Percentiles rank a stretch among this genome's conserved stretches.
These are phyloP conservation scores for Troilus luridus DNA, from an alignment of 2,888 invertebrate genomes.

Conservation along the genomic window DNA sequence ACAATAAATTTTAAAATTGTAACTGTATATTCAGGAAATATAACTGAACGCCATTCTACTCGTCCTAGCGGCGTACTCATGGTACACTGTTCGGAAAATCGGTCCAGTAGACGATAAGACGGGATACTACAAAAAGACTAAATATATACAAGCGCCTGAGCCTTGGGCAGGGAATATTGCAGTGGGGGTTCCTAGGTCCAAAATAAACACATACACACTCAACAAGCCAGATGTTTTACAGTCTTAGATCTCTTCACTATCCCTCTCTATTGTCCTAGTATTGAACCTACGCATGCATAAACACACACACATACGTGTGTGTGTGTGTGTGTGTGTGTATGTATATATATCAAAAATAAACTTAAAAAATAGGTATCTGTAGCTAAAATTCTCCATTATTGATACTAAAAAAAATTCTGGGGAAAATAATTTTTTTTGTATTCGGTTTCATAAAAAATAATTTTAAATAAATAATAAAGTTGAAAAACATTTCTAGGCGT, in stretches of 20 bases:
- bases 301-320: constrained; percentile 37
- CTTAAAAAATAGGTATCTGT: too few species aligned
- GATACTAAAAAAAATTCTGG: too few species aligned
- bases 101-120: background rate
- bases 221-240: constrained; percentile 52
- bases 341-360: background rate
- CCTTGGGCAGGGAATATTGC: constrained; percentile 8
- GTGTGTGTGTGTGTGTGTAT: background rate
- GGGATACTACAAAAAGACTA: background rate
- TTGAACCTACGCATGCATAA: background rate
- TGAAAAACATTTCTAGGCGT: too few species aligned
- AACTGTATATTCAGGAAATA: too few species aligned
- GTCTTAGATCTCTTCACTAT: background rate
- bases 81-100: background rate
- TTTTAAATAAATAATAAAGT: too few species aligned
- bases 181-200: constrained; percentile 15
- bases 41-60: too few species aligned
- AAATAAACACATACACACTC: constrained; percentile 45
- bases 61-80: background rate
- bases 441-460: too few species aligned
- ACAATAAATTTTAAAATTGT: too few species aligned
- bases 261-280: background rate
- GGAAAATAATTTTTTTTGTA: too few species aligned
- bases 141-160: background rate
- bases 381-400: too few species aligned